A percentile compares a stretch with the other conserved stretches of the same genome.
These are phyloP conservation scores for Caenorhabditis angaria DNA, from an alignment of 2,888 invertebrate species.

Conservation along the genomic window DNA sequence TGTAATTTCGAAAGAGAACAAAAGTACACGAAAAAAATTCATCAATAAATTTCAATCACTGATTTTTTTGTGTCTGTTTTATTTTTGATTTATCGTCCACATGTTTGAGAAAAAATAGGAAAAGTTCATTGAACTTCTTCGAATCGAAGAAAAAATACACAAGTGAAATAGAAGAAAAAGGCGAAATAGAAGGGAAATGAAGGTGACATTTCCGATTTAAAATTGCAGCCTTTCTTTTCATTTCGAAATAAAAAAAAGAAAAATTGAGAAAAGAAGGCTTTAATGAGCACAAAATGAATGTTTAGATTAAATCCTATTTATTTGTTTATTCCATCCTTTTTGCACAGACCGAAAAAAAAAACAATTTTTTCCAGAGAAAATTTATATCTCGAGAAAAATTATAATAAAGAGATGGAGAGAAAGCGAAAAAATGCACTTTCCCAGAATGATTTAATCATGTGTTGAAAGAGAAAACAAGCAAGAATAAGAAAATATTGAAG, in stretches of 20 bases:
- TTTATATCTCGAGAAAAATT: no score
- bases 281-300: constrained; percentile 1
- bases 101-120: background rate
- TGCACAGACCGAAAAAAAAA: background rate
- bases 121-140: background rate
- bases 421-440: background rate
- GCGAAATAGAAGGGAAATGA: background rate
- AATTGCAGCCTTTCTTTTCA: background rate
- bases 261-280: no score
- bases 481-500: background rate
- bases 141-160: background rate
- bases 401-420: no score
- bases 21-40: background rate
- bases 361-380: background rate
- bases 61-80: constrained; percentile 3
- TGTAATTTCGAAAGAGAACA: background rate
- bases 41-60: background rate
- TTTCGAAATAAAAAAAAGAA: no score
- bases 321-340: background rate
- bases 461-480: background rate
- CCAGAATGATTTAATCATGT: constrained; percentile 2
- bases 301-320: constrained; percentile 2
- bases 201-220: background rate
- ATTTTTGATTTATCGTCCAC: constrained; percentile 2
- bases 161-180: background rate